Evolutionary conservation across 2,888 invertebrate genomes (phyloP), one percentile per base, ranked within the genome.

Genomic region (Syrphus vitripennis): DNA sequence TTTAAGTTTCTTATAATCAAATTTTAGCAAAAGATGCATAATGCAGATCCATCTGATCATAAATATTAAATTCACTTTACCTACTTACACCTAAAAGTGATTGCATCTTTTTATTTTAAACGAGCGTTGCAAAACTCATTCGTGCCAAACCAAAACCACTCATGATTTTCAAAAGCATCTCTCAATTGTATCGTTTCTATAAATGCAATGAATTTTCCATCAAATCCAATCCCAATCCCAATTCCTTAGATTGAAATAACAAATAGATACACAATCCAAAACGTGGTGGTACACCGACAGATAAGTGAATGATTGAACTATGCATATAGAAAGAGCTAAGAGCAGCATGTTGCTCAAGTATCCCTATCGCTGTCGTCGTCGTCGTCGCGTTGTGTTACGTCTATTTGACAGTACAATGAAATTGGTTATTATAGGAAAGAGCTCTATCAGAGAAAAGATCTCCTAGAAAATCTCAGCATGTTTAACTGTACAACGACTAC

Each of bases 151-250:
- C 57, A 34, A 59, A 59, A 21, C 12, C 57, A 34, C 57, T 57
- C 19, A 31, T 21, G 19, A n/a, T 59, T 37, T 37, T 14, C 7
- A 59, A 57, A 57, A 34, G 10, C 16, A 63, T 42, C 61, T 42
- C 61, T 37, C 37, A 59, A 21, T 37, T 37, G 34, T 37, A 55
- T 55, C 29, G 10, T 29, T 10, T 29, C 7, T 16, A 7, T 16
- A 40, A 63, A 63, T 63, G 40, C 63, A 63, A 63, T 63, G 63
- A 26, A 63, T 63, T 63, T 63, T 16, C 40, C 63, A 63, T 7
- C n/a, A 42, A 24, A 24, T 26, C 40, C 61, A 24, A 61, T 40
- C 4, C 10, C 26, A 40, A 63, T 42, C 24, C 26, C 48, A 24
- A 48, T 48, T 4, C 21, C 59, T 21, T 3, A 59, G 42, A 63